Base-by-base conservation (phyloP, 2,113 vertebrate genomes). In the Podilymbus podiceps region DNA sequence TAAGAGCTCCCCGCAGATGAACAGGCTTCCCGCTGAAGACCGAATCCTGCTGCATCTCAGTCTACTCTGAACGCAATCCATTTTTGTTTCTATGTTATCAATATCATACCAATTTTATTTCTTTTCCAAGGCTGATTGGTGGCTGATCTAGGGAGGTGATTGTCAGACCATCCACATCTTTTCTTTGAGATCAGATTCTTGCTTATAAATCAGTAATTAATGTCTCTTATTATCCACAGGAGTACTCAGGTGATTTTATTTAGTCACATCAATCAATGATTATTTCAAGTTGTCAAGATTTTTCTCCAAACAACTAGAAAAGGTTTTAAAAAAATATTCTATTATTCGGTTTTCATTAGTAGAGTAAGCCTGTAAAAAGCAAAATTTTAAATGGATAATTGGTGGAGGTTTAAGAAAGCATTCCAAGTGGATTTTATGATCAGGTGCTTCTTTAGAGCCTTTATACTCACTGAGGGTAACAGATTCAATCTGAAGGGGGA, bases 361-460 rank as follows among this genome's bases (percentile, higher is more conserved):
- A 91, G 6, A 73, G 2, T 52, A 91, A 91, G 89, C n/a, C 81
- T 85, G 50, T 88, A 92, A 84, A 95, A 92, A 15, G 0, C 31
- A 82, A 71, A 89, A 59, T 77, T 91, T 93, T 82, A 80, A 89
- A 95, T 80, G 78, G 86, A 63, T 97, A 97, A 95, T 95, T 95
- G 91, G 84, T 96, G 55, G 53, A 95, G 66, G 38, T 97, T 97
- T 92, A 91, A 93, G 83, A 86, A 95, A 97, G 79, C 91, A 95
- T 96, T 97, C 95, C 78, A 95, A 95, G 75, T 95, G 95, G 95
- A 97, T 96, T 97, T 97, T 96, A 92, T 96, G 94, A 97, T 96
- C 96, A 96, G 95, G 94, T 96, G 97, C 89, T 95, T 88, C 95
- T 97, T 96, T 95, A 78, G 72, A 90, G 80, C 63, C 88, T 94